Conservation (phyloP, 2,888 invertebrate genomes). For the Torymus aiolomorphi region DNA sequence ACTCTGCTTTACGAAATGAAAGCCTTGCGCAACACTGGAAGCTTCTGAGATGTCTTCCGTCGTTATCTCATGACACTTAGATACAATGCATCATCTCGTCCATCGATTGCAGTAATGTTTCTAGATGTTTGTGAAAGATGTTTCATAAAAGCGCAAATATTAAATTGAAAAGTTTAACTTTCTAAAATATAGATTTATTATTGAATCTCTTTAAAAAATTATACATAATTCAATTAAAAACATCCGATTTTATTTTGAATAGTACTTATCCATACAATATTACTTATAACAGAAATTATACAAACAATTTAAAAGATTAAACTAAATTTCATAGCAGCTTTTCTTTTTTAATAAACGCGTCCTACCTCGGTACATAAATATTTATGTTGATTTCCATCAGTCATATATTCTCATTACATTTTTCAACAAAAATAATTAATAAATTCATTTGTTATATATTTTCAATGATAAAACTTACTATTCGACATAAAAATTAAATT, state of each 20-base stretch:
- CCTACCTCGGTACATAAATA: constrained; percentile 5
- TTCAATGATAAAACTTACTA: neutral
- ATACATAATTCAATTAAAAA: neutral
- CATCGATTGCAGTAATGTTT: too few species aligned
- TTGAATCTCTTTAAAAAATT: neutral
- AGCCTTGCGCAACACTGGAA: neutral
- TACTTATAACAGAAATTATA: constrained; percentile 22
- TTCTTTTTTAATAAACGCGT: neutral
- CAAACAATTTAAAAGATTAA: constrained; percentile 11
- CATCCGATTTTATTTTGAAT: constrained; percentile 18
- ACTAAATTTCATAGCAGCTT: neutral
- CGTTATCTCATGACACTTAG: neutral
- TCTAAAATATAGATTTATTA: neutral
- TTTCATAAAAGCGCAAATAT: too few species aligned
- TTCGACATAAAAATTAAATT: too few species aligned
- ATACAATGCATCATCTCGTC: neutral
- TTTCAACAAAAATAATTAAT: constrained; percentile 8
- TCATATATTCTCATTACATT: constrained; percentile 40
- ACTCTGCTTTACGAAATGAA: too few species aligned
- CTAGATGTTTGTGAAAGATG: neutral
- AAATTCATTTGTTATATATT: neutral
- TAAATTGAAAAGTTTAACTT: too few species aligned
- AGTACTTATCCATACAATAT: constrained; percentile 19
- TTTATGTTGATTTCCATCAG: constrained; percentile 37
- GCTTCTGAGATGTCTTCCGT: neutral